A percentile compares a stretch with the other conserved stretches of the same genome.
phyloP scores from a whole-genome alignment of 1,140 invertebrate species.

The Drosophila pseudoananassae region DNA sequence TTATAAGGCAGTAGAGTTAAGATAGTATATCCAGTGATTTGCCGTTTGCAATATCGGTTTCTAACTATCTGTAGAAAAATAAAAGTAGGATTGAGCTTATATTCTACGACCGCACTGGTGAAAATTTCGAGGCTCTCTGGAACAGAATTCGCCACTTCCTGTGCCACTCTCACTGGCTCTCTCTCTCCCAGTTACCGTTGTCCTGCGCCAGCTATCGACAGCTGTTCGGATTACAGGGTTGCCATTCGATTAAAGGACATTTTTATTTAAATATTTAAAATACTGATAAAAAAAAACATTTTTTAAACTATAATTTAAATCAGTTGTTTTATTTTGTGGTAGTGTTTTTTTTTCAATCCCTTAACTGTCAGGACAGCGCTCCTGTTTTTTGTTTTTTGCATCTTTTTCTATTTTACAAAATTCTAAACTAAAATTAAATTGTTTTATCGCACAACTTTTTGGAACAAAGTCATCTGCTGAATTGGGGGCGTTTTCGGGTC shows the following conservation, averaged over 20 bases:
- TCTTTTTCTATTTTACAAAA: slow-evolving; percentile 66
- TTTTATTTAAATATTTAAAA: neutral
- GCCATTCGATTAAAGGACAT: slow-evolving; percentile 8
- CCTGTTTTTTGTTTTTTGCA: slow-evolving; percentile 7
- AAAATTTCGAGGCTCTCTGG: slow-evolving; percentile 72
- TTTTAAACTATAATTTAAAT: slow-evolving; percentile 32
- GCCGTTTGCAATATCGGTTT: slow-evolving; percentile 2
- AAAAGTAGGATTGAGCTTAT: slow-evolving; percentile 32
- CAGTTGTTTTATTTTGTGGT: slow-evolving; percentile 29
- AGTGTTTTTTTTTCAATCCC: slow-evolving; percentile 28
- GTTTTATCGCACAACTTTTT: slow-evolving; percentile 51
- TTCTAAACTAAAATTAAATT: slow-evolving; percentile 68
- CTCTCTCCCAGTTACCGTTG: slow-evolving; percentile 14
- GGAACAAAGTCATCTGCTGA: slow-evolving; percentile 65
- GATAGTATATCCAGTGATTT: slow-evolving; percentile 9
- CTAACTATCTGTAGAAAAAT: slow-evolving; percentile 49
- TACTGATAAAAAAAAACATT: neutral
- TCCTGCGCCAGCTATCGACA: slow-evolving; percentile 59
- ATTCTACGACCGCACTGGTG: slow-evolving; percentile 58
- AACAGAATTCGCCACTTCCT: slow-evolving; percentile 17
- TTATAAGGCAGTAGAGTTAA: slow-evolving; percentile 17
- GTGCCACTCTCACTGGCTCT: slow-evolving; percentile 11
- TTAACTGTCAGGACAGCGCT: slow-evolving; percentile 18
- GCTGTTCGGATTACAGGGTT: slow-evolving; percentile 49
- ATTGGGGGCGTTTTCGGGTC: slow-evolving; percentile 38